Base-by-base conservation (phyloP, 2,797 vertebrate genomes). In the Pogoniulus pusillus region DNA sequence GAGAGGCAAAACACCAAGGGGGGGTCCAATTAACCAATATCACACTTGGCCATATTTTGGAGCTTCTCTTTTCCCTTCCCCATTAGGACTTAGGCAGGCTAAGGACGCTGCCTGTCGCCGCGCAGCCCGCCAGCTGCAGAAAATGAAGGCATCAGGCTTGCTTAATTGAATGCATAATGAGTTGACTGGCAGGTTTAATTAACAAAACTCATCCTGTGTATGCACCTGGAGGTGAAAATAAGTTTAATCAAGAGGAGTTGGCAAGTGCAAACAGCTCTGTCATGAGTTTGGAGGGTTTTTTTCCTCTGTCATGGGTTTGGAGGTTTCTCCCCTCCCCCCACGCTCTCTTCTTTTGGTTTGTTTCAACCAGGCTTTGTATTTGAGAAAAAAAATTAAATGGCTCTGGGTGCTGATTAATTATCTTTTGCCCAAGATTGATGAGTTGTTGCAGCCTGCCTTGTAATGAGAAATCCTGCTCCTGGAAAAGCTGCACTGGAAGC, bases 131-230 rank as follows among this genome's bases (percentile, higher is more conserved):
- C 95, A 94, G 92, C 93, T 96, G 94, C 93, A 93, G 22, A 13
- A 90, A 93, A 93, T 85, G 93, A 83, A 92, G 91, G 93, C 77
- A 87, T 83, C 64, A 30, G 83, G 45, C 90, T 93, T 78, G 59
- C 91, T 93, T 74, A 90, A 90, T 95, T 95, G 88, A 96, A 95
- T 93, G 89, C 78, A 92, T 96, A 96, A 96, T 94, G 95, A 94
- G 77, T 88, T 92, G 92, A 95, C 91, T 94, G 93, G 90, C 94
- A 96, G 92, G 91, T 96, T 97, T 97, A 96, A 97, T 96, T 96
- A 97, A 96, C 87, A 90, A 96, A 97, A 96, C 91, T 89, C 93
- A 75, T 96, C 93, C 89, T 88, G 72, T 62, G 72, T 77, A 10
- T 94, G 92, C 94, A 96, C 95, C 94, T 96, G 96, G 94, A 97